Evolutionary conservation across 2,797 vertebrate species (phyloP), one percentile per base, ranked within the genome.

Genomic region (Sparus aurata): DNA sequence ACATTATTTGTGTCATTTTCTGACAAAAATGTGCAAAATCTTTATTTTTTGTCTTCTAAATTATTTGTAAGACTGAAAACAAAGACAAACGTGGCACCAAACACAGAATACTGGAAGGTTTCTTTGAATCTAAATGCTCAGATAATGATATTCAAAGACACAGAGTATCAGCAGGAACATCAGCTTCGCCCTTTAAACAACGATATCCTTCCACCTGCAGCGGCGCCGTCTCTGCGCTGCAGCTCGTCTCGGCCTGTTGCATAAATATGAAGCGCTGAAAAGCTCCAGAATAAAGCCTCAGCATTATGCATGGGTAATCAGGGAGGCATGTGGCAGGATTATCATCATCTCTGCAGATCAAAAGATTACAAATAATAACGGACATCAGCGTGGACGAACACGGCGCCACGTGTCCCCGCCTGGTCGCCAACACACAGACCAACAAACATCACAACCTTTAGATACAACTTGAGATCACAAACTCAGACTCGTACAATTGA

Each of bases 321-420:
- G 86, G 62, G 84, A 88, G 83, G 74, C 87, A 78, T 90, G 89
- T 85, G 88, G 79, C 86, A 17, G 90, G 91, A 92, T 93, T 92
- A 92, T 89, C 59, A 88, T 89, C 77, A 90, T 92, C 86, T 86
- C 60, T 84, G 79, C 78, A 87, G 90, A 91, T 92, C 89, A 92
- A 88, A 77, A 90, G 91, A 92, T 93, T 92, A 92, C 79, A 87
- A 86, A 89, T 77, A 58, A 88, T 78, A 83, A 81, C 77, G 49
- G 77, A 77, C 70, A 57, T 83, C 68, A 72, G 83, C 62, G 58
- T 11, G 27, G 64, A 62, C 3, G 79, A 65, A 43, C 78, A 41
- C 13, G 53, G 43, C 66, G 65, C 69, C 60, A 73, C 55, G 57
- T 82, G 83, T 64, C 73, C 16, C 68, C 54, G 69, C 59, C 65